Percentiles rank a stretch among this genome's conserved stretches.
Conservation (phyloP, 2,888 invertebrate genomes). For the Hydriomena furcata region DNA sequence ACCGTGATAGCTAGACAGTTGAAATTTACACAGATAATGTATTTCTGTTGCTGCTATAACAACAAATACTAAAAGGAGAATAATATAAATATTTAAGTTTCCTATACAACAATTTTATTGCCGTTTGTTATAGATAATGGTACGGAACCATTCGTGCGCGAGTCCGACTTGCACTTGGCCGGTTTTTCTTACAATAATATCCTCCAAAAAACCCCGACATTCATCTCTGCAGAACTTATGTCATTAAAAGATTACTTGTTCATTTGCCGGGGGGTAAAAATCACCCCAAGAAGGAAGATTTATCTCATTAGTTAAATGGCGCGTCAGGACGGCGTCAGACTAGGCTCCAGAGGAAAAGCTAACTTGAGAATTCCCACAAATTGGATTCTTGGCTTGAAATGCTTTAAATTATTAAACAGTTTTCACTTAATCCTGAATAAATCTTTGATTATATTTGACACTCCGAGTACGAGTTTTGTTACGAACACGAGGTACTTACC, state of each 20-base stretch:
- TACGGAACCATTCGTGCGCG: no score
- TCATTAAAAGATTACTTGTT: slow-evolving; percentile 80
- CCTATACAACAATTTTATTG: no score
- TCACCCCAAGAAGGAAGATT: slow-evolving; percentile 63
- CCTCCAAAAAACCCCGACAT: slow-evolving; percentile 44
- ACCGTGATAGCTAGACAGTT: no score
- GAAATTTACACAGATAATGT: no score
- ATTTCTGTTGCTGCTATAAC: no score
- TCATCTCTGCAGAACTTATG: slow-evolving; percentile 64
- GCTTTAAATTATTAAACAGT: slow-evolving; percentile 9
- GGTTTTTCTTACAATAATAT: slow-evolving; percentile 21
- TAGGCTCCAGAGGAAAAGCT: slow-evolving; percentile 53
- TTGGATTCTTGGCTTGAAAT: slow-evolving; percentile 27
- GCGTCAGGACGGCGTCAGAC: slow-evolving; percentile 59
- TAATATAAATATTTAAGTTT: no score
- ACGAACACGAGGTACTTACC: no score
- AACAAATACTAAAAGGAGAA: no score
- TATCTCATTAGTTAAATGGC: slow-evolving; percentile 81
- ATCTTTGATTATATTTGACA: no score
- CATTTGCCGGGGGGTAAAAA: slow-evolving; percentile 69
- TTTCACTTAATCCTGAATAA: neutral
- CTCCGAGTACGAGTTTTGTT: no score
- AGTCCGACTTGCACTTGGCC: no score
- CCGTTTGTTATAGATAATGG: no score
- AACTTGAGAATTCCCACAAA: slow-evolving; percentile 34